These are phyloP conservation scores for Perccottus glenii DNA, from an alignment of 2,113 vertebrate species.

Conservation along the genomic window DNA sequence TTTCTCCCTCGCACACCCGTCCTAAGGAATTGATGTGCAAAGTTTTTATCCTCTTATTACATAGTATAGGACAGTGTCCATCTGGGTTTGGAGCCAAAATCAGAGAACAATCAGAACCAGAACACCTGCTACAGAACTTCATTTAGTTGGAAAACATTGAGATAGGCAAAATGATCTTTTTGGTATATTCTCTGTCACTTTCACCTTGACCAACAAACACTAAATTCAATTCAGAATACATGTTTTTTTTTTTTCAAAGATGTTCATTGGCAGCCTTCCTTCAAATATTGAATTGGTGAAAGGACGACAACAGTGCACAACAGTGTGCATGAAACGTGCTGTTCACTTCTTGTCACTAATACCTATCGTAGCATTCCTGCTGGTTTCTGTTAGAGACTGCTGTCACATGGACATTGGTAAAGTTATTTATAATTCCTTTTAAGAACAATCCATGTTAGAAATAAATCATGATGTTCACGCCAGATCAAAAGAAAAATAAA, in stretches of 20 bases:
- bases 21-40: no score
- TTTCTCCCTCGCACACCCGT: no score
- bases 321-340: neutral
- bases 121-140: neutral
- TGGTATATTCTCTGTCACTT: neutral
- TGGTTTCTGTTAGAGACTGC: conserved; percentile 45
- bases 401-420: conserved; percentile 42
- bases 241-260: neutral
- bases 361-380: conserved; percentile 45
- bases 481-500: conserved; percentile 20
- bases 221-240: neutral
- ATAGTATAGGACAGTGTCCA: no score
- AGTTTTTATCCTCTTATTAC: no score
- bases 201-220: neutral
- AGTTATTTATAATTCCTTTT: conserved; percentile 57
- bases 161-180: neutral
- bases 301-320: neutral
- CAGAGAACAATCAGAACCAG: no score
- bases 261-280: neutral
- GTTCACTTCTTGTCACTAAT: conserved; percentile 41
- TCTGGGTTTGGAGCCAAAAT: no score
- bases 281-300: neutral
- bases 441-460: conserved; percentile 23
- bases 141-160: neutral
- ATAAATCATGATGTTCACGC: conserved; percentile 57